Base-by-base conservation (phyloP, 1,140 invertebrate genomes). In the Battus philenor region DNA sequence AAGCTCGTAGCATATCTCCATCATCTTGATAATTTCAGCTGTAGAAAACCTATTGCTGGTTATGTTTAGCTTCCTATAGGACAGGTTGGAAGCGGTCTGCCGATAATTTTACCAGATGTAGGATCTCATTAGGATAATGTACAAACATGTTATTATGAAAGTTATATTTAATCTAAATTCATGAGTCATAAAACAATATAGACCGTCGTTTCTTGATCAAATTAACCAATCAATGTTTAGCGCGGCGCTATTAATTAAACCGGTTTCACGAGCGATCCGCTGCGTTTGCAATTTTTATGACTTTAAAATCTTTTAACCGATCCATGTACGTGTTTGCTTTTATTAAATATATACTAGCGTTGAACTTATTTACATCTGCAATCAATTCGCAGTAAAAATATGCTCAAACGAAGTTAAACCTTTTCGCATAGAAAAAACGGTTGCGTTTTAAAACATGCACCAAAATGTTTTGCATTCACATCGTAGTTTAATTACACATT, bases 401-500 rank as follows among this genome's bases (percentile, higher is more conserved):
- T 16, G 11, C 8, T 26, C 38, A 41, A 16, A 4, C 22, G 24
- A 41, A 41, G 1, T 26, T 29, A 2, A 8, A 27, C 16, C 24
- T 41, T 41, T n/a, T 8, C n/a, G 12, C 13, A 6, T 10, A 27
- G 7, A 15, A 12, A 12, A 27, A 12, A 41, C 16, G 24, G 38
- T 41, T 41, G 22, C 13, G n/a, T 41, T 41, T 41, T 5, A 10
- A 16, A 20, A 36, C 11, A 17, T 11, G 1, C 24, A 41, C 7
- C 20, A 27, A 41, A 27, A n/a, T 29, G 38, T 29, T 41, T 41
- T 41, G 38, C 38, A 41, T 41, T 41, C 38, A 27, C 38, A 27
- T 41, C 38, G 57, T 65, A 67, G 59, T 78, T 77, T 82, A 82
- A 82, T 82, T 82, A 85, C 75, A 81, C 71, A 82, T 85, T 85